Evolutionary conservation across 1,140 invertebrate genomes (phyloP).

Genomic region (Drosophila sturtevanti): DNA sequence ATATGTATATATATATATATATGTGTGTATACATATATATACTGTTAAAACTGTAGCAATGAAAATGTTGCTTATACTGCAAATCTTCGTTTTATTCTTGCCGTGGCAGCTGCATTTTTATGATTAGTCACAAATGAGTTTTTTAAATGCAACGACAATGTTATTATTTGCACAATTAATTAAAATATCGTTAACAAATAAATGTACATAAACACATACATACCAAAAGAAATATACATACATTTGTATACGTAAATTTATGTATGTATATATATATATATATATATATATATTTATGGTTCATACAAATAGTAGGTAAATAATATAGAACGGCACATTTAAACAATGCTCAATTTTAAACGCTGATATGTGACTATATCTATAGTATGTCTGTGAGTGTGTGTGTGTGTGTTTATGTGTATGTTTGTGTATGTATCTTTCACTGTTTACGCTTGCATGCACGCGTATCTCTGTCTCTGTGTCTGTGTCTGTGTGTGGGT

Average conservation of each 20-base stretch:
- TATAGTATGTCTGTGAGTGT: not conserved
- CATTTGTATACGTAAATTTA: slow-evolving; percentile 28
- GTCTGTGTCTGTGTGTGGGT: slow-evolving; percentile 27
- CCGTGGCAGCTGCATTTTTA: slow-evolving; percentile 29
- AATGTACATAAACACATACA: slow-evolving; percentile 31
- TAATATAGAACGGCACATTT: slow-evolving; percentile 42
- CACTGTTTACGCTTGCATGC: slow-evolving; percentile 1
- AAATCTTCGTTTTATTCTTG: slow-evolving; percentile 20
- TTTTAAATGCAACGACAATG: slow-evolving; percentile 63
- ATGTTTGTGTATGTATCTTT: not conserved
- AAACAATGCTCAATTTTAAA: slow-evolving; percentile 15
- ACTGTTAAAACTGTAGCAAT: slow-evolving; percentile 22
- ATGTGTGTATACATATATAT: too few relatives aligned
- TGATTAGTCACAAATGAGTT: slow-evolving; percentile 79
- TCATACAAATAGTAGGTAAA: slow-evolving; percentile 31
- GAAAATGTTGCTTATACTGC: slow-evolving; percentile 31
- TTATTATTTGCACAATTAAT: slow-evolving; percentile 76
- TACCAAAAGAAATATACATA: not conserved
- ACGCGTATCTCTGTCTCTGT: slow-evolving; percentile 12
- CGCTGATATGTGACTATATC: slow-evolving; percentile 53
- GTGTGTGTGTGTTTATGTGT: slow-evolving; percentile 1
- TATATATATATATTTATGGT: not conserved
- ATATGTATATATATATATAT: too few relatives aligned
- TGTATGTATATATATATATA: slow-evolving; percentile 1
- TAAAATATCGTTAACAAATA: slow-evolving; percentile 54